Base-by-base conservation (phyloP, 2,797 vertebrate genomes). In the Podarcis lilfordi region DNA sequence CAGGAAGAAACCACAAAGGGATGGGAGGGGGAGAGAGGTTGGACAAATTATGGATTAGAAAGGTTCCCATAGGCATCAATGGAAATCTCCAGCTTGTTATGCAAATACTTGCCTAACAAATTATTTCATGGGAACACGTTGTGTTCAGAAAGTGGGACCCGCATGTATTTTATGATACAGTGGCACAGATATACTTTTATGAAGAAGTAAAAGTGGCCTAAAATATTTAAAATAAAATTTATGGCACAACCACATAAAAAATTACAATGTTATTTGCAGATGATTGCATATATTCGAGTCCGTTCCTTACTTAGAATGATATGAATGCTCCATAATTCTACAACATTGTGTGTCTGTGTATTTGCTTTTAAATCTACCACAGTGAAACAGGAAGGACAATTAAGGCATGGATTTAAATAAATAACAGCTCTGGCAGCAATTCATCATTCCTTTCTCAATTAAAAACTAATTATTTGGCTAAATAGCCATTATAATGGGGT, bases 391-490 rank as follows among this genome's bases (percentile, higher is more conserved):
- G 80, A 85, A 80, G 72, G 75, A 4, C 32, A 95, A 90, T 80
- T 92, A 92, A 89, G 61, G 78, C 93, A 37, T 64, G 92, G 93
- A 93, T 94, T 93, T 87, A 86, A 84, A 87, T 89, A 93, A 93
- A 92, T 85, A 94, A 92, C 95, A 89, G 9, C 55, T 32, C 17
- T 90, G n/a, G 85, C 78, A 93, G 85, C 82, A 87, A 95, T 93
- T 95, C 85, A 91, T 93, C 79, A 88, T 95, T 92, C 90, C 66
- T 92, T 91, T 92, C 94, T 91, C 93, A 95, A 96, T 96, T 96
- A 96, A 96, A 96, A 96, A 75, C 81, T 94, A 96, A 95, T 95
- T 94, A 92, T 92, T 92, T 83, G 75, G 69, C 92, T 93, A 95
- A 96, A 93, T 91, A 96, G 96, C 94, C 88, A 93, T 74, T 7